A percentile compares a stretch with the other conserved stretches of the same genome.
These are phyloP conservation scores for Natrix natrix DNA, from an alignment of 2,797 vertebrate genomes.

Conservation along the genomic window DNA sequence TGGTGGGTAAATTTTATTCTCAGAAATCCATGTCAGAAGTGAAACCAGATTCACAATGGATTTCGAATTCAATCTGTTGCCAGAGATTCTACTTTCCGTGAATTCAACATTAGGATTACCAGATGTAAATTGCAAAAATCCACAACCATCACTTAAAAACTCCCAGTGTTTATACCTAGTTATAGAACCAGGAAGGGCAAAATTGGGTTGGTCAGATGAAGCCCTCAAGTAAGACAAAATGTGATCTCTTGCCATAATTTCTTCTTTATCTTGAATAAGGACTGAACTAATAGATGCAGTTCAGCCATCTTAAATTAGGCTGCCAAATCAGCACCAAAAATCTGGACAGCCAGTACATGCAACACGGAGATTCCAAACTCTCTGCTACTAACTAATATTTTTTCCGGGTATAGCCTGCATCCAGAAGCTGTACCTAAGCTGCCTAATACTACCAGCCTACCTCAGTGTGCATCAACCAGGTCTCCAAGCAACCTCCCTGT, in stretches of 20 bases:
- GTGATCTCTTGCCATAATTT: neutral
- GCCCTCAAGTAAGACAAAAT: neutral
- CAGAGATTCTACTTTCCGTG: neutral
- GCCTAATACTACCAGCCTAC: neutral
- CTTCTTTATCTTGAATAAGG: neutral
- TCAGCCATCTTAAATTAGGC: neutral
- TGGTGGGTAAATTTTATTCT: neutral
- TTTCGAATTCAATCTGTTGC: neutral
- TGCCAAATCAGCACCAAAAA: neutral
- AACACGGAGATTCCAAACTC: neutral
- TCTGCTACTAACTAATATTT: neutral
- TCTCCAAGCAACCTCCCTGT: neutral
- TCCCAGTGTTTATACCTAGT: neutral
- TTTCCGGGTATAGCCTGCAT: neutral
- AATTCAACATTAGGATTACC: neutral
- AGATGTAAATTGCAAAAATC: neutral
- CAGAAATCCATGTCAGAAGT: neutral
- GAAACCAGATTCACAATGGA: neutral
- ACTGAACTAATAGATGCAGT: neutral
- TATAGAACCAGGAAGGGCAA: neutral
- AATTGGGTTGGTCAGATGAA: neutral
- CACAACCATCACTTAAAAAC: neutral
- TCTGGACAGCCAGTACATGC: neutral
- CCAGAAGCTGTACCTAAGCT: neutral
- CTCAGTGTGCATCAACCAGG: neutral